Conservation (phyloP, 2,113 vertebrate genomes). For the Butorides virescens region DNA sequence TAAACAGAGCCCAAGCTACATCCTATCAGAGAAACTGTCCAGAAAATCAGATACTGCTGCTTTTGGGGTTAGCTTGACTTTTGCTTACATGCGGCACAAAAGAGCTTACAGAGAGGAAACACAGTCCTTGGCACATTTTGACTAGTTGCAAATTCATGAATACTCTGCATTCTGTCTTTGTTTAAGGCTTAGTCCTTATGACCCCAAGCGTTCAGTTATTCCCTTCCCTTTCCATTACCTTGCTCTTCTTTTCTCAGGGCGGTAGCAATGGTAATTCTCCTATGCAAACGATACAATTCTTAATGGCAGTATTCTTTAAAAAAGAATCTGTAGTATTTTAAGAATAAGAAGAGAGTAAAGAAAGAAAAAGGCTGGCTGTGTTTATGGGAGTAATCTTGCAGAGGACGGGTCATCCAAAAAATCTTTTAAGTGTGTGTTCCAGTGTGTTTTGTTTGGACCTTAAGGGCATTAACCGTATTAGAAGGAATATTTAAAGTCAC, state of each 20-base stretch:
- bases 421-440: neutral
- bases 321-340: neutral
- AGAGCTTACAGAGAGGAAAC: slow-evolving; percentile 11
- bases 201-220: neutral
- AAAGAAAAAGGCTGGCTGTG: neutral
- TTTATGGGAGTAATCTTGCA: neutral
- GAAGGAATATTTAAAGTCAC: neutral
- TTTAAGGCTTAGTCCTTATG: slow-evolving; percentile 36
- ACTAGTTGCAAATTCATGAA: slow-evolving; percentile 42
- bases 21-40: slow-evolving; percentile 48
- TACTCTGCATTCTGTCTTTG: slow-evolving; percentile 27
- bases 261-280: slow-evolving; percentile 27
- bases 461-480: neutral
- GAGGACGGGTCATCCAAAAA: neutral
- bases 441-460: neutral
- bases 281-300: neutral
- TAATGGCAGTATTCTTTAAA: neutral
- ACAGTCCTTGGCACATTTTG: slow-evolving; percentile 1
- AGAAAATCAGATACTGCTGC: slow-evolving; percentile 54
- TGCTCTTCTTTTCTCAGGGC: neutral
- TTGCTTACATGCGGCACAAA: slow-evolving; percentile 23
- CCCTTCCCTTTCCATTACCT: slow-evolving; percentile 2
- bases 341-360: neutral
- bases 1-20: slow-evolving; percentile 53
- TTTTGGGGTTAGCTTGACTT: slow-evolving; percentile 29